A percentile compares a stretch with the other conserved stretches of the same genome.
phyloP scores from a whole-genome alignment of 2,113 vertebrate genomes.

The Ophiodon elongatus region DNA sequence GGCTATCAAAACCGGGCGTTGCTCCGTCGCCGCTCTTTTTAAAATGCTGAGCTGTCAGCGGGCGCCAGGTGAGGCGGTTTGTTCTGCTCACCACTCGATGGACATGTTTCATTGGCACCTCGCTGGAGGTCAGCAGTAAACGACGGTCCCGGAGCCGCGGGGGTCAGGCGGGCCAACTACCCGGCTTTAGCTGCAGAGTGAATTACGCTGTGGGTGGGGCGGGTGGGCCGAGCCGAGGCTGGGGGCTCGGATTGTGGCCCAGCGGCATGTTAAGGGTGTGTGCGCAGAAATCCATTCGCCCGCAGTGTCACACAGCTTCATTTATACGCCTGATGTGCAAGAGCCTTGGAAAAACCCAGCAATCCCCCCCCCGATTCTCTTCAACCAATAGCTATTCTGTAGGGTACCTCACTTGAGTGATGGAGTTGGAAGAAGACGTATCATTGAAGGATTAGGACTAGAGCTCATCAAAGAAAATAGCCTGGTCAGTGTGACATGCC shows the following conservation, averaged over 20 bases:
- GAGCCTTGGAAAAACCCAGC: constrained; percentile 58
- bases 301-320: constrained; percentile 64
- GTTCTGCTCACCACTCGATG: constrained; percentile 74
- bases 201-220: constrained; percentile 74
- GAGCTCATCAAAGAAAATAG: constrained; percentile 79
- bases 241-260: constrained; percentile 62
- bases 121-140: constrained; percentile 78
- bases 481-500: constrained; percentile 70
- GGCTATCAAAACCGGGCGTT: constrained; percentile 57
- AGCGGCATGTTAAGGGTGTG: constrained; percentile 63
- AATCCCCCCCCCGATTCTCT: constrained; percentile 31
- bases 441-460: constrained; percentile 74
- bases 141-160: constrained; percentile 64
- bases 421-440: constrained; percentile 63
- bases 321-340: constrained; percentile 63
- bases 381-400: constrained; percentile 70
- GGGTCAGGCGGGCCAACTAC: constrained; percentile 67
- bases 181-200: constrained; percentile 71
- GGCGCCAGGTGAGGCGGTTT: constrained; percentile 74
- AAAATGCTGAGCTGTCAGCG: constrained; percentile 73
- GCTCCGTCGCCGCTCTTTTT: constrained; percentile 59
- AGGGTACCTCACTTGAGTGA: constrained; percentile 57
- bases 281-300: constrained; percentile 74
- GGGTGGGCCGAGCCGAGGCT: constrained; percentile 57
- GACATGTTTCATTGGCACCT: constrained; percentile 79